Percentiles rank a stretch among this genome's conserved stretches.
phyloP scores from a whole-genome alignment of 2,888 invertebrate genomes.

The Siphonodentalium dalli region DNA sequence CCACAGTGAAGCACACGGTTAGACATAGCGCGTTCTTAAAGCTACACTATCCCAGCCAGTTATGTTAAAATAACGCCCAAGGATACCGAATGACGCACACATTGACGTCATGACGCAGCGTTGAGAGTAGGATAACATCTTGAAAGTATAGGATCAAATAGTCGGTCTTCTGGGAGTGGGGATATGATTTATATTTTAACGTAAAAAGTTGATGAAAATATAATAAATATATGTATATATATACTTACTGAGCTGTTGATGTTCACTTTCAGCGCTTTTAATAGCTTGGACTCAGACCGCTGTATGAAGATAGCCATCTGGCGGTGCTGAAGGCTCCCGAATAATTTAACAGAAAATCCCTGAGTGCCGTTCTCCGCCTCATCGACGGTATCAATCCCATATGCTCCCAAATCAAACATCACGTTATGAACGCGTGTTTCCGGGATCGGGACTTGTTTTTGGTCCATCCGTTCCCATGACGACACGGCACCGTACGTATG shows the following conservation, averaged over 20 bases:
- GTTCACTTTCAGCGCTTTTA: slow-evolving; percentile 53
- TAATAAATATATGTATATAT: too few species aligned
- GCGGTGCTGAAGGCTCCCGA: slow-evolving; percentile 53
- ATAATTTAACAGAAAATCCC: slow-evolving; percentile 57
- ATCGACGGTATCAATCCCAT: slow-evolving; percentile 30
- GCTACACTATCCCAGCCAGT: too few species aligned
- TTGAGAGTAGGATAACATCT: too few species aligned
- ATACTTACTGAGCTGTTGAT: slow-evolving; percentile 60
- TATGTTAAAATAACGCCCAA: too few species aligned
- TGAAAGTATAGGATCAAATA: too few species aligned
- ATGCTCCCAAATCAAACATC: slow-evolving; percentile 56
- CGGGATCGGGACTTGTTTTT: slow-evolving; percentile 42
- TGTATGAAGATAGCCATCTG: slow-evolving; percentile 56
- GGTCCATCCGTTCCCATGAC: slow-evolving; percentile 45
- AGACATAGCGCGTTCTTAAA: too few species aligned
- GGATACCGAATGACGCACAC: too few species aligned
- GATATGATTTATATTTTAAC: too few species aligned
- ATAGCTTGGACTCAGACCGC: slow-evolving; percentile 54
- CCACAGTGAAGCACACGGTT: too few species aligned
- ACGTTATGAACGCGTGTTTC: slow-evolving; percentile 50
- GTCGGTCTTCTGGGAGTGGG: too few species aligned
- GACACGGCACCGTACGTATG: slow-evolving; percentile 57
- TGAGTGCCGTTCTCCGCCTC: slow-evolving; percentile 35
- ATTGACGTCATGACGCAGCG: too few species aligned
- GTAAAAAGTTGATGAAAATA: too few species aligned